Base-by-base conservation (phyloP, 2,113 vertebrate genomes). In the Nettapus auritus region DNA sequence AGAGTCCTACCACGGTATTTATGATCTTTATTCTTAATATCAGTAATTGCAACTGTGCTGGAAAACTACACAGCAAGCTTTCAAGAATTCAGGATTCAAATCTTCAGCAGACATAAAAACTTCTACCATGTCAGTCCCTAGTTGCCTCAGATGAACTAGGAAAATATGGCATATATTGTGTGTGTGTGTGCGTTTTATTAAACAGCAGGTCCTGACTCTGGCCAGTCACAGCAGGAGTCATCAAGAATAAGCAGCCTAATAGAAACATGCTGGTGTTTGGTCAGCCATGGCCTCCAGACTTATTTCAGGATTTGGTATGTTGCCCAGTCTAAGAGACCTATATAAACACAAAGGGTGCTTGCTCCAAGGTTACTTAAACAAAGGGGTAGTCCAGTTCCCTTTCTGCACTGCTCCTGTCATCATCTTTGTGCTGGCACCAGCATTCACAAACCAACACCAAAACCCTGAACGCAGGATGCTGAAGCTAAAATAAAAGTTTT, bases 311-410 rank as follows among this genome's bases (percentile, higher is more conserved):
- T 84, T 68, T 90, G 64, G 56, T 86, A 52, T 29, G 42, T 22
- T 81, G 77, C 69, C 48, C 73, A 82, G 77, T 53, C 31, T 42
- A 60, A 29, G 53, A 90, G 60, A 82, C 46, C 88, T 84, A 73
- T 18, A 79, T 38, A 75, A 90, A 93, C 91, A 92, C 11, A 20
- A 81, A 40, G 62, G 56, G 73, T 90, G 83, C 64, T 85, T 84
- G 56, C 80, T 92, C 76, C 21, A 10, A 86, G 66, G 77, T 79
- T 95, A 78, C 52, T 74, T 73, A 84, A 94, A 90, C 75, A 79
- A 75, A 78, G 46, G 3, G 9, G 22, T 70, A 63, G 29, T 59
- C 59, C 70, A 17, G 17, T 42, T 81, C 40, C 14, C 36, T 26
- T 87, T 90, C 76, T 83, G 80, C 76, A 73, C 50, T 3, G 2